Base-by-base conservation (phyloP, 1,140 invertebrate species). In the Trichonephila inaurata region DNA sequence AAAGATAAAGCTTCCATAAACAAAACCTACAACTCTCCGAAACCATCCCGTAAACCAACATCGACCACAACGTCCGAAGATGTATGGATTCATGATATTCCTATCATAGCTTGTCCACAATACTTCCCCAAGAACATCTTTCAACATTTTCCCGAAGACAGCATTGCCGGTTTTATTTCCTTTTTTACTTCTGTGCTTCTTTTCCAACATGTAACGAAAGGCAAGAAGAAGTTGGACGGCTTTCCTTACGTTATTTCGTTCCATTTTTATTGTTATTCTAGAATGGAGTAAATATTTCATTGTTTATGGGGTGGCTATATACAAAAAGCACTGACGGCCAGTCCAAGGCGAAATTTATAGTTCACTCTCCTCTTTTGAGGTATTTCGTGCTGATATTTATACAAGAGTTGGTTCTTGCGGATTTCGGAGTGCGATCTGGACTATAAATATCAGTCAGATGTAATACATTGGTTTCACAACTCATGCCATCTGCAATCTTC, bases 11-110 rank as follows among this genome's bases (percentile, higher is more conserved):
- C 24, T 85, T 33, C 19, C 62, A 33, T 24, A 88, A 66, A 88
- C 61, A 66, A 88, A 66, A 85, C 83, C 83, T 85, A 61, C 58
- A 85, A 61, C 24, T 40, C 24, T 77, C 69, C 33, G 40, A 21
- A 4, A 19, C 83, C n/a, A 58, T 7, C 72, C 16, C 72, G 14
- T 58, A 83, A 83, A 51, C 28, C 51, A 16, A 61, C n/a, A 64
- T 64, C 61, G 60, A 88, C 62, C 86, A 64, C 24, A 28, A 19
- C 24, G 60, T 58, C 61, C n/a, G n/a, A 89, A 89, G 88, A 89
- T 89, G 51, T 77, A 89, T 89, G 88, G 64, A 69, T 77, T 72
- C 88, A 89, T 77, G 88, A 89, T 89, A 72, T 89, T 89, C 88
- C 66, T 77, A 89, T 89, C 88, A 89, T 21, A 77, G 88, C 64